Conservation (phyloP, 1,140 invertebrate genomes). For the Teleogryllus occipitalis region DNA sequence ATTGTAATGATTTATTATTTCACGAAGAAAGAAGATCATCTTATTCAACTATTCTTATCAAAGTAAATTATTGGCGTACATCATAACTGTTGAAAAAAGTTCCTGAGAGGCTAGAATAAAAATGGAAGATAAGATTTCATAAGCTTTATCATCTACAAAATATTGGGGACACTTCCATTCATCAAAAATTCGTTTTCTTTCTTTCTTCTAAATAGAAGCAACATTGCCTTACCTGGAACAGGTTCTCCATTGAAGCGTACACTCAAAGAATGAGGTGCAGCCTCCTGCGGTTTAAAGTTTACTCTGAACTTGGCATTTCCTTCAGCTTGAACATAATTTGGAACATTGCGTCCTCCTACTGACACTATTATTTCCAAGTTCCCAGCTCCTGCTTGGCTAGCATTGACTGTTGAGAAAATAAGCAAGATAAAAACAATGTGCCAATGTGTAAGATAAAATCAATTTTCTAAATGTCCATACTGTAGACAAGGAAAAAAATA, state of each 20-base stretch:
- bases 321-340: conserved; percentile 96
- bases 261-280: conserved; percentile 76
- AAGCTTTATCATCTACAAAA: no score
- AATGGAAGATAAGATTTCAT: no score
- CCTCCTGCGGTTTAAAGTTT: conserved; percentile 93
- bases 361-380: conserved; percentile 97
- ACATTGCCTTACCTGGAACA: conserved; percentile 60
- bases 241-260: conserved; percentile 94
- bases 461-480: neutral
- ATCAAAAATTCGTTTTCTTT: no score
- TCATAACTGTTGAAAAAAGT: no score
- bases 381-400: conserved; percentile 77
- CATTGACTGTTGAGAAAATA: conserved; percentile 53
- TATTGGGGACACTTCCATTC: no score
- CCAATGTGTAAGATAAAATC: neutral
- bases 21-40: no score
- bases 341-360: conserved; percentile 94
- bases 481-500: conserved; percentile 29
- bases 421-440: neutral
- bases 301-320: conserved; percentile 92
- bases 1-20: no score
- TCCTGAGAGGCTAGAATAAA: no score
- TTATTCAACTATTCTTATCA: no score
- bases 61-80: no score
- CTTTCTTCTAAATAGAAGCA: no score